Conservation (phyloP, 2,888 invertebrate genomes). For the Craniophora ligustri region DNA sequence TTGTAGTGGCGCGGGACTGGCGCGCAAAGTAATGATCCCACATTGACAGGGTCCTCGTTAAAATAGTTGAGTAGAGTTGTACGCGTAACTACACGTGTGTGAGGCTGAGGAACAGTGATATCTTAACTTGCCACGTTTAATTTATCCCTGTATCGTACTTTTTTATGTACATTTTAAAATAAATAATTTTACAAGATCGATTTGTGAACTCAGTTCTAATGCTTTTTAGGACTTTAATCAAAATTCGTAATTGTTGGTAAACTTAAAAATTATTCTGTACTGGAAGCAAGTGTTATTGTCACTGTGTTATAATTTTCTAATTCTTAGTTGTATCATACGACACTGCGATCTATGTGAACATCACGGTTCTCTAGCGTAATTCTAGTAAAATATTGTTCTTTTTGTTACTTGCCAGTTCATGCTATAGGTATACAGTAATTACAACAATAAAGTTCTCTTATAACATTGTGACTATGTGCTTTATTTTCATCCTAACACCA, state of each 20-base stretch:
- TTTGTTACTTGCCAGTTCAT: slow-evolving; percentile 87
- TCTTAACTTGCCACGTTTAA: slow-evolving; percentile 67
- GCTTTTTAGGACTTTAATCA: slow-evolving; percentile 78
- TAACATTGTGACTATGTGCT: slow-evolving; percentile 80
- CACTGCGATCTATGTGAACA: slow-evolving; percentile 79
- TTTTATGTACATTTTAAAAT: slow-evolving; percentile 65
- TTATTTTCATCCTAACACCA: slow-evolving; percentile 39
- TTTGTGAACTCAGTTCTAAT: slow-evolving; percentile 67
- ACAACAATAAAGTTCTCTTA: slow-evolving; percentile 88
- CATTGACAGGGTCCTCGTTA: slow-evolving; percentile 62
- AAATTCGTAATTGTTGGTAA: slow-evolving; percentile 70
- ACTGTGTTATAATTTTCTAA: slow-evolving; percentile 68
- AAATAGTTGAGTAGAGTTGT: slow-evolving; percentile 63
- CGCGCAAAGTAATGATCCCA: slow-evolving; percentile 38
- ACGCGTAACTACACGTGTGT: slow-evolving; percentile 65
- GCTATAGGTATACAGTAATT: slow-evolving; percentile 88
- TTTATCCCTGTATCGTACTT: slow-evolving; percentile 64
- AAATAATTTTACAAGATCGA: slow-evolving; percentile 45
- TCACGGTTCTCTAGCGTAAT: slow-evolving; percentile 84
- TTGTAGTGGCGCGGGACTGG: slow-evolving; percentile 39
- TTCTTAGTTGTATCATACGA: slow-evolving; percentile 74
- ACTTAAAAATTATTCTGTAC: slow-evolving; percentile 64
- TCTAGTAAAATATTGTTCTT: slow-evolving; percentile 82
- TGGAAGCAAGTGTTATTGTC: slow-evolving; percentile 69
- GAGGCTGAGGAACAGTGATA: slow-evolving; percentile 58